A percentile compares a stretch with the other conserved stretches of the same genome.
These are phyloP conservation scores for Pipistrellus nathusii DNA, from an alignment of 2,797 vertebrate species.

Conservation along the genomic window DNA sequence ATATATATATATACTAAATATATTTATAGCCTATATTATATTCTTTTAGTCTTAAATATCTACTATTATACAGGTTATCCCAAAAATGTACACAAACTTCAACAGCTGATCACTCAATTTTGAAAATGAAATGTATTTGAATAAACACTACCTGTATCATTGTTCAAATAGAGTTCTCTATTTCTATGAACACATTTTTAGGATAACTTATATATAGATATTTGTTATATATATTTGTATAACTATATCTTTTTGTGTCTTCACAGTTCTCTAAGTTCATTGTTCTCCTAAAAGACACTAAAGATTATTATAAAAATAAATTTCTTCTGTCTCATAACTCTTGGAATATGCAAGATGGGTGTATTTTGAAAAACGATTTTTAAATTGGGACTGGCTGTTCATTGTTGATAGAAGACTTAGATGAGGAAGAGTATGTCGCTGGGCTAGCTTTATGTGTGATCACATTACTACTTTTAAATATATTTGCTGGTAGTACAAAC, in stretches of 20 bases:
- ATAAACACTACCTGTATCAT: no score
- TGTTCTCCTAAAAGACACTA: not conserved
- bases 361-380: conserved; percentile 13
- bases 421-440: not conserved
- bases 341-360: not conserved
- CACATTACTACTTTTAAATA: not conserved
- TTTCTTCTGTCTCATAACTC: conserved; percentile 18
- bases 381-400: conserved; percentile 1
- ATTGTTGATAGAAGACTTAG: not conserved
- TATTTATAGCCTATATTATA: no score
- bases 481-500: not conserved
- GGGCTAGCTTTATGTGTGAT: not conserved
- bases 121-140: no score
- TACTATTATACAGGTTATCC: not conserved
- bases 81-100: no score
- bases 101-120: no score
- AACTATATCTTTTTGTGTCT: not conserved
- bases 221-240: not conserved
- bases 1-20: not conserved
- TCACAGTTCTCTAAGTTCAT: not conserved
- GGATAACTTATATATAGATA: not conserved
- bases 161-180: no score
- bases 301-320: not conserved
- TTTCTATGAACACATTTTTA: no score
- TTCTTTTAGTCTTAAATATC: not conserved